Base-by-base conservation (phyloP, 2,888 invertebrate genomes). In the Meloe dianella region DNA sequence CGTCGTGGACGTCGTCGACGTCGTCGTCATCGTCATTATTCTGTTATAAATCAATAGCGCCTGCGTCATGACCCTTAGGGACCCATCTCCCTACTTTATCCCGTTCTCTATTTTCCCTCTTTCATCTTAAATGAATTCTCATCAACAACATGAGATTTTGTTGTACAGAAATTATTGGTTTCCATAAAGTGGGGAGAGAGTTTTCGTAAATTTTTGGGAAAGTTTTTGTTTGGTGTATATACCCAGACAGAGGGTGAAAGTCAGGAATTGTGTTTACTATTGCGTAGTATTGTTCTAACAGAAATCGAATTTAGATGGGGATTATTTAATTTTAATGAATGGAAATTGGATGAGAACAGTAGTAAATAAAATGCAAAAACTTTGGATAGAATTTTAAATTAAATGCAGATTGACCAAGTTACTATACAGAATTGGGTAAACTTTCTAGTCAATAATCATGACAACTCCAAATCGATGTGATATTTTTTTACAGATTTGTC, bases 31-130 rank as follows among this genome's bases (percentile, higher is more conserved):
- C 20, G 47, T 10, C 47, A 20, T 47, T 20, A 20, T 10, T 20
- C 20, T 47, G 20, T 47, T 47, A 47, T 47, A 47, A 47, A 47
- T 47, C 47, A 20, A 47, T 47, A 47, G 47, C 47, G 47, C 47
- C 20, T 47, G 47, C 47, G 47, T 47, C 47, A 47, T 47, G 47
- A 47, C 47, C 47, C 47, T 47, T 47, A 47, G 47, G 47, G 47
- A 47, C 47, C 47, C 9, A 47, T 47, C 47, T 47, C 47, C 20
- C 20, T 20, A 20, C 47, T 47, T 22, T 47, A 20, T 47, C 17
- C 41, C 41, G 14, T 41, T 41, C 17, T 41, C 1, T 41, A 17
- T 6, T 20, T 47, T 47, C 47, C 47, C 47, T 22, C 8, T 47
- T 47, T 17, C 47, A 47, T 47, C 47, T 10, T 47, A 47, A 47